phyloP scores from a whole-genome alignment of 2,797 vertebrate genomes.

The Thamnophis elegans region DNA sequence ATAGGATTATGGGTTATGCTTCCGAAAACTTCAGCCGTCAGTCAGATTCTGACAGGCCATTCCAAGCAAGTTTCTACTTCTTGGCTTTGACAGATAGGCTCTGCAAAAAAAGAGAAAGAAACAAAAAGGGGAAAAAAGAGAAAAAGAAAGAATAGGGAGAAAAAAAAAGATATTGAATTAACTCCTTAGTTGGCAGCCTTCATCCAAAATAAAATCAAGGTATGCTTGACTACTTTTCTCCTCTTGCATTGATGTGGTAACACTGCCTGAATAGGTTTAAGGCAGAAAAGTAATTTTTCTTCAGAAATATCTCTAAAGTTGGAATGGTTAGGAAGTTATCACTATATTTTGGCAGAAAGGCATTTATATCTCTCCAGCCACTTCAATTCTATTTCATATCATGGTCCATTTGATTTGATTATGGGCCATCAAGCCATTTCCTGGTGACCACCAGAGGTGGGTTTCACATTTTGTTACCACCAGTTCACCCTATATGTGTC shows the following conservation, averaged over 20 bases:
- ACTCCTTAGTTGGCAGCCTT: slow-evolving; percentile 35
- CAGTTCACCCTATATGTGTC: no score
- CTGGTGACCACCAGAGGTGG: neutral
- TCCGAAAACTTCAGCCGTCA: slow-evolving; percentile 59
- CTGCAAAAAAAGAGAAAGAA: slow-evolving; percentile 12
- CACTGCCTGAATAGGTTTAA: neutral
- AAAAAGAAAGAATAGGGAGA: neutral
- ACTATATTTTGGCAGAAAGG: neutral
- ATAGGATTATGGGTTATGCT: slow-evolving; percentile 58
- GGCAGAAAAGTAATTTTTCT: neutral
- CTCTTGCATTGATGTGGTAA: neutral
- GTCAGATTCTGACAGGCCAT: slow-evolving; percentile 60
- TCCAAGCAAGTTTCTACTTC: slow-evolving; percentile 59
- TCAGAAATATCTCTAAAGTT: neutral
- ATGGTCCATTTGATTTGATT: neutral
- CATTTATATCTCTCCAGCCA: neutral
- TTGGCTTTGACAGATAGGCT: slow-evolving; percentile 43
- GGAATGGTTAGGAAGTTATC: neutral
- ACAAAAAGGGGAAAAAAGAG: neutral
- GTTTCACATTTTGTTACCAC: no score
- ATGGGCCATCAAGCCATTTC: neutral
- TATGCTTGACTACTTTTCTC: neutral
- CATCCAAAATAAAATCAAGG: slow-evolving; percentile 39
- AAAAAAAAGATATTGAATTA: slow-evolving; percentile 20
- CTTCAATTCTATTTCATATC: neutral